phyloP scores from a whole-genome alignment of 1,140 invertebrate species.

The Harpegnathos saltator region DNA sequence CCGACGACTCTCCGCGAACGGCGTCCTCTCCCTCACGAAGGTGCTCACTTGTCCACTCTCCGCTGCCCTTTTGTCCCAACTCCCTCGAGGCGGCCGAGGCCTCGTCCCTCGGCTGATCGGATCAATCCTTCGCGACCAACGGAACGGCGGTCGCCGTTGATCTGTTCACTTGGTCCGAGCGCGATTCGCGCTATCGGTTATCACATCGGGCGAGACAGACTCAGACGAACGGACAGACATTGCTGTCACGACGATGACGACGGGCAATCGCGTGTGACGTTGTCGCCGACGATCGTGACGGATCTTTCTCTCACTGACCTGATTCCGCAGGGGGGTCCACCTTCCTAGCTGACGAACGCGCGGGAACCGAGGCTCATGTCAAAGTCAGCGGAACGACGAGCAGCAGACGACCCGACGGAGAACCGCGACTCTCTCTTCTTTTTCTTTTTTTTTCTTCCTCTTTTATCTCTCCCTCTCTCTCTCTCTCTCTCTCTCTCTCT shows the following conservation, averaged over 20 bases:
- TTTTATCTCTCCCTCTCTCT: no score
- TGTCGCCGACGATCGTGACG: slow-evolving; percentile 28
- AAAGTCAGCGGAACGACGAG: slow-evolving; percentile 64
- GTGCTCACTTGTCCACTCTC: slow-evolving; percentile 69
- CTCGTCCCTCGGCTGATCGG: background rate
- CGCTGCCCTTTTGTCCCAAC: slow-evolving; percentile 26
- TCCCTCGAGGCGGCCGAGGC: background rate
- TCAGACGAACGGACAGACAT: background rate
- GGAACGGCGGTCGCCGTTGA: no score
- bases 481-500: no score
- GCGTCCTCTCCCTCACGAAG: slow-evolving; percentile 28
- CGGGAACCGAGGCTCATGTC: slow-evolving; percentile 76
- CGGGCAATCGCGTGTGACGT: background rate
- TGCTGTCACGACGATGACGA: slow-evolving; percentile 10
- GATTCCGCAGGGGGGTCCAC: slow-evolving; percentile 58
- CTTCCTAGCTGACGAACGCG: slow-evolving; percentile 71
- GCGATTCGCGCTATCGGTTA: no score
- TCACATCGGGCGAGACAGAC: no score
- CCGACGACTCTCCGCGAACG: no score
- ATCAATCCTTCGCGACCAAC: background rate
- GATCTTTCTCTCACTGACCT: slow-evolving; percentile 66
- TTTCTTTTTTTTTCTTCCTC: no score
- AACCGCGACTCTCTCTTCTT: slow-evolving; percentile 53
- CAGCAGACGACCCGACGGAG: slow-evolving; percentile 67
- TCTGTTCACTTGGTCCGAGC: no score